Evolutionary conservation across 2,888 invertebrate species (phyloP), one percentile per base, ranked within the genome.

Genomic region (Harmothoe impar): DNA sequence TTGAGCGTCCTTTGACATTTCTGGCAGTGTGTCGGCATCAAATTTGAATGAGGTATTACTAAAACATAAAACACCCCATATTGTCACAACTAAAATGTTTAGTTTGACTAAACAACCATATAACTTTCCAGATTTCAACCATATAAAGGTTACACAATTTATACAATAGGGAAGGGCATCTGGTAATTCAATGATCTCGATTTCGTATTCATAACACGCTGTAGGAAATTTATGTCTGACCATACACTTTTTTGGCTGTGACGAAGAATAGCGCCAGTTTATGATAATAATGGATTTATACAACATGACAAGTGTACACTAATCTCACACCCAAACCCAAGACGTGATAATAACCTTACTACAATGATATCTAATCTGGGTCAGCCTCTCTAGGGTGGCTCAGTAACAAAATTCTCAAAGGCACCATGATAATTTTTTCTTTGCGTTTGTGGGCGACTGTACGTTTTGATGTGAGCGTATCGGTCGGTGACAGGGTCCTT

Each of bases 401-500:
- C 43, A 17, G 3, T n/a, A 12, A 81, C 35, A 81, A 81, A 81
- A 12, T 12, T 23, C 20, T 81, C 35, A 23, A 81, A 81, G 81
- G 81, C 81, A 81, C 81, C 81, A 33, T 81, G 81, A 81, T 33
- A 25, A 12, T 33, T 43, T 81, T 81, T 35, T 33, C 20, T 81
- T 20, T 81, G 81, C 25, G 29, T 15, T 77, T 0, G 1, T 0
- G 81, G 35, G 35, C 81, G 81, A 17, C 43, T n/a, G 81, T 81
- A 81, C 3, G 81, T 81, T 81, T 81, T 81, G 20, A 81, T 81
- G 81, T 81, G 81, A 17, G 81, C 81, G 81, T 81, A 81, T 5
- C 81, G 81, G n/a, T 33, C 81, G 35, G 35, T 43, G 0, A 3
- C 20, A 0, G 81, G 33, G 43, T 43, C 43, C 0, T 12, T 33